Evolutionary conservation across 2,113 vertebrate species (phyloP), one percentile per base, ranked within the genome.

Genomic region (Chlamydotis undulata): DNA sequence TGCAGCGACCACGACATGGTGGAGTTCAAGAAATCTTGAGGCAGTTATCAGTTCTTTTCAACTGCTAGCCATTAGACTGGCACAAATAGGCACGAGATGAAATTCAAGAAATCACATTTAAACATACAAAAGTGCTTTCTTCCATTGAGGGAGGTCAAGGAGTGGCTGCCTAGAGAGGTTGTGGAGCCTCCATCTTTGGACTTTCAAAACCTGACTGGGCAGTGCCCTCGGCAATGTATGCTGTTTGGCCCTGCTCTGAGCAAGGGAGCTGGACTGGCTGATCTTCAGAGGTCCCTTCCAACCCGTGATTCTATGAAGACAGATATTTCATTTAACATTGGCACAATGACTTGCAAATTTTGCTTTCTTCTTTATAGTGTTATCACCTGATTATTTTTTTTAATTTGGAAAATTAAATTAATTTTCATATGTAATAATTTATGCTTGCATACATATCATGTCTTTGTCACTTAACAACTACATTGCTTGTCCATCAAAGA

Each of bases 221-320:
- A 31, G 1, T 68, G 23, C 11, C 31, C 18, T 83, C 0, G 0
- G 6, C 53, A 76, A 1, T 10, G 2, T 59, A 5, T 7, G 39
- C 39, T 39, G 39, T 37, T 1, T 67, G 26, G 4, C 4, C 17
- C 6, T 65, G 26, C 39, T 65, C 45, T 84, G 31, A 55, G 8
- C 19, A 43, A 45, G 14, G 12, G 6, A 43, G 16, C 28, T 81
- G 19, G 5, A 67, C 22, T 64, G 37, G 9, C 29, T 68, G 12
- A 15, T 78, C 29, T 82, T 93, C 19, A 84, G 45, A 25, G 9
- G 4, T 57, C 12, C 5, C 7, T 67, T 89, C 4, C 11, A 80
- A 14, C 7, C 50, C 82, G 18, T 69, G 37, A 24, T 68, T 71
- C 18, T 57, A 0, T 64, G 19, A 83, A 81, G 28, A 75, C 13